Conservation (phyloP, 2,113 vertebrate genomes). For the Hylia prasina region DNA sequence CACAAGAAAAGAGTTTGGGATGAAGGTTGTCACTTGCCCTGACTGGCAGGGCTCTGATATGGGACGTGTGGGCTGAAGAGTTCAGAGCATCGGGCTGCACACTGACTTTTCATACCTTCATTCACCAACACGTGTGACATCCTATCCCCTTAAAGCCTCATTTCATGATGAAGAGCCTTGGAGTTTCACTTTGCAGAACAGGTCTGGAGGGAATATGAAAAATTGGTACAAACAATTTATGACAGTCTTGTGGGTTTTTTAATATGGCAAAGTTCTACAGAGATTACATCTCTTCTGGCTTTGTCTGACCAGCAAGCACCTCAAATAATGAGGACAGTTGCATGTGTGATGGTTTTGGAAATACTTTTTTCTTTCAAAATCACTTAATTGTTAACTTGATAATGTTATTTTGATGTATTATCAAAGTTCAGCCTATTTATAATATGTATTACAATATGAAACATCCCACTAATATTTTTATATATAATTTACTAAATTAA, state of each 20-base stretch:
- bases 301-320: not conserved
- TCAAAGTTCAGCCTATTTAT: not conserved
- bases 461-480: not conserved
- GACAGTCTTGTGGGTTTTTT: fast-evolving
- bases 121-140: fast-evolving
- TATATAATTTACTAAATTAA: not conserved
- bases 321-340: not conserved
- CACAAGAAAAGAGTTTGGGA: not conserved
- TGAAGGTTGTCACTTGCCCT: not conserved
- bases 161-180: not conserved
- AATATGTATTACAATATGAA: not conserved
- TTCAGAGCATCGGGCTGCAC: not conserved
- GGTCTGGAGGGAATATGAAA: not conserved
- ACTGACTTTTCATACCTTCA: not conserved
- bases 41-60: not conserved
- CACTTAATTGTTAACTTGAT: not conserved
- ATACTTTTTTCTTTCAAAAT: not conserved
- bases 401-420: not conserved
- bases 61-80: too few relatives aligned
- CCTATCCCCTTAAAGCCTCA: not conserved
- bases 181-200: not conserved
- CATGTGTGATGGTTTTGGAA: not conserved
- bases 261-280: not conserved
- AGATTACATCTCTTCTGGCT: not conserved
- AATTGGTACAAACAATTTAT: not conserved